Evolutionary conservation across 1,140 invertebrate genomes (phyloP).

Genomic region (Drosophila pruinosa): DNA sequence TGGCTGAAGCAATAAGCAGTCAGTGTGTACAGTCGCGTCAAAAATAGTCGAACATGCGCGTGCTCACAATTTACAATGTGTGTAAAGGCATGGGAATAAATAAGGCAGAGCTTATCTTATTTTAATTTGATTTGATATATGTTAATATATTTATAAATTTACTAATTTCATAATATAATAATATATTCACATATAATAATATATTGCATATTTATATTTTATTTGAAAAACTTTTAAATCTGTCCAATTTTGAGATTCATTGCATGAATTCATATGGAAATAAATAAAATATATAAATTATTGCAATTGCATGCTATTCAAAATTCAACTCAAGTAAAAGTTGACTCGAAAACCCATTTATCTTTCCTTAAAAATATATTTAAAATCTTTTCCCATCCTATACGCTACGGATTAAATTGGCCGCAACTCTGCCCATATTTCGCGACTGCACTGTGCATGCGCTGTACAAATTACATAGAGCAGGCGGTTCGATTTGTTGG

Average conservation of each 20-base stretch:
- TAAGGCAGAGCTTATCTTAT: background rate
- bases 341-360: too few relatives aligned
- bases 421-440: conserved; percentile 48
- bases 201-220: background rate
- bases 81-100: background rate
- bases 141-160: background rate
- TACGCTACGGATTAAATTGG: too few relatives aligned
- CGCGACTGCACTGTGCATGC: conserved; percentile 64
- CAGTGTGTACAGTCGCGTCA: conserved; percentile 73
- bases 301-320: too few relatives aligned
- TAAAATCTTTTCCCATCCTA: too few relatives aligned
- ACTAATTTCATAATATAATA: background rate
- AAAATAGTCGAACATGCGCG: conserved; percentile 71
- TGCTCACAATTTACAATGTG: conserved; percentile 16
- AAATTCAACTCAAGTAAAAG: too few relatives aligned
- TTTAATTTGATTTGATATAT: too few relatives aligned
- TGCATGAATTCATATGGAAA: too few relatives aligned
- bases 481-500: conserved; percentile 15
- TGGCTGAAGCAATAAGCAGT: conserved; percentile 58
- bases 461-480: conserved; percentile 30
- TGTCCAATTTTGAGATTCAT: too few relatives aligned
- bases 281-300: too few relatives aligned
- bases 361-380: too few relatives aligned
- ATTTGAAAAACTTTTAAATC: too few relatives aligned
- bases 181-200: background rate